These are phyloP conservation scores for Dorcus hopei DNA, from an alignment of 2,888 invertebrate genomes.

Conservation along the genomic window DNA sequence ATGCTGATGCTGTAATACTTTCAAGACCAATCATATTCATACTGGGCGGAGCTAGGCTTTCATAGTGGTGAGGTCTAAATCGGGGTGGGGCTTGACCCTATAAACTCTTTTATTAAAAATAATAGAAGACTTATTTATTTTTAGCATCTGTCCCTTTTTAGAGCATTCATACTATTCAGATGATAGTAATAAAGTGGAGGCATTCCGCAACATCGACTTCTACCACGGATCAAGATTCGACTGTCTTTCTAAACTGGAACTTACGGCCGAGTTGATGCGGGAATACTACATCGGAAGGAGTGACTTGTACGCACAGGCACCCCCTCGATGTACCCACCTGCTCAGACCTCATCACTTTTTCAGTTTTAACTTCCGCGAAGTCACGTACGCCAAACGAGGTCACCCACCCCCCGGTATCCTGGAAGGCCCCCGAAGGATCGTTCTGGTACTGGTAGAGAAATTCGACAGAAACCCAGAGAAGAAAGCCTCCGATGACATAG, in stretches of 20 bases:
- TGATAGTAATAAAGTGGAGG: slow-evolving; percentile 34
- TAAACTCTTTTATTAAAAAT: too few species aligned
- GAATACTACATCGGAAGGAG: slow-evolving; percentile 59
- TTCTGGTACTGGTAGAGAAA: slow-evolving; percentile 57
- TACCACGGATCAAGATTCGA: slow-evolving; percentile 65
- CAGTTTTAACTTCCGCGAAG: slow-evolving; percentile 44
- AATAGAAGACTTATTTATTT: too few species aligned
- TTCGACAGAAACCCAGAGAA: slow-evolving; percentile 57
- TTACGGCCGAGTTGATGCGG: slow-evolving; percentile 53
- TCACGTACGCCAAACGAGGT: slow-evolving; percentile 43
- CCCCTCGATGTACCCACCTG: neutral
- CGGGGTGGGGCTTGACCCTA: too few species aligned
- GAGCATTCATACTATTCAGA: slow-evolving; percentile 47
- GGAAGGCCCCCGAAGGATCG: slow-evolving; percentile 40
- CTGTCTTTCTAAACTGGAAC: slow-evolving; percentile 60
- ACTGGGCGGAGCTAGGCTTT: too few species aligned
- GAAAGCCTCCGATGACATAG: slow-evolving; percentile 62
- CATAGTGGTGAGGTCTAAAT: too few species aligned
- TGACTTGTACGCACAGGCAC: slow-evolving; percentile 44
- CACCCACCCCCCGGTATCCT: slow-evolving; percentile 36
- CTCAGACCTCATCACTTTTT: neutral
- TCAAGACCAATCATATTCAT: too few species aligned
- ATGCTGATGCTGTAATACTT: too few species aligned
- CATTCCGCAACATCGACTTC: slow-evolving; percentile 50
- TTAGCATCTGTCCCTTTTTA: slow-evolving; percentile 21